Percentiles rank a stretch among this genome's conserved stretches.
phyloP scores from a whole-genome alignment of 1,140 invertebrate species.

The Drosophila lacteicornis region DNA sequence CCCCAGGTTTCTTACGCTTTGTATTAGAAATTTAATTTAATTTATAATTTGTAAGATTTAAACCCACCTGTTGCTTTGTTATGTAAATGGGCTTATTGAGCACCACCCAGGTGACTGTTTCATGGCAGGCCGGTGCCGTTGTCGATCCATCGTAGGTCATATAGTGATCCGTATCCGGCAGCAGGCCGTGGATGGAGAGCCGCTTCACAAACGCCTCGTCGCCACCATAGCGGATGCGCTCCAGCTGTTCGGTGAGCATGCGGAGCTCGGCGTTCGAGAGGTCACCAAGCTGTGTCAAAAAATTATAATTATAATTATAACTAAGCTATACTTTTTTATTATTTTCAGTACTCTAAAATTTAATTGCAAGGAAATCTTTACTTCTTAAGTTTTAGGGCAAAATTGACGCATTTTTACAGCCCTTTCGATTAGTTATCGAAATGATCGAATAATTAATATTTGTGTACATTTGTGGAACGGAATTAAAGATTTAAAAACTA shows the following conservation, averaged over 20 bases:
- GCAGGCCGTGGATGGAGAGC: slow-evolving; percentile 92
- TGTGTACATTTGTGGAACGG: too few species aligned
- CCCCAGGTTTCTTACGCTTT: neutral
- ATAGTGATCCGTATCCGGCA: slow-evolving; percentile 97
- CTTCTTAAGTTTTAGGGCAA: too few species aligned
- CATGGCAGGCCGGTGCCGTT: slow-evolving; percentile 96
- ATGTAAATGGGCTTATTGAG: slow-evolving; percentile 98
- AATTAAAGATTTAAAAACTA: too few species aligned
- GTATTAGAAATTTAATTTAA: neutral
- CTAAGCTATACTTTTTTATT: too few species aligned
- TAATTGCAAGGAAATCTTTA: too few species aligned
- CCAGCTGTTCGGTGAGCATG: slow-evolving; percentile 94
- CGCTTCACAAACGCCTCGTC: slow-evolving; percentile 92
- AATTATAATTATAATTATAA: too few species aligned
- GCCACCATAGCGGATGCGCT: slow-evolving; percentile 94
- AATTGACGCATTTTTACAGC: too few species aligned
- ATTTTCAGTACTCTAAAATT: too few species aligned
- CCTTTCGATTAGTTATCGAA: too few species aligned
- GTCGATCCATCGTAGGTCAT: slow-evolving; percentile 99
- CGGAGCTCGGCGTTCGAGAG: slow-evolving; percentile 94
- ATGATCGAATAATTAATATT: too few species aligned
- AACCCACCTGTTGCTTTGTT: slow-evolving; percentile 94
- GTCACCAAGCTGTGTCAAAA: slow-evolving; percentile 89
- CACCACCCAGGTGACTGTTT: slow-evolving; percentile 97
- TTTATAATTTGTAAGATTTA: neutral